These are phyloP conservation scores for Euwallacea fornicatus DNA, from an alignment of 1,140 invertebrate species.

Conservation along the genomic window DNA sequence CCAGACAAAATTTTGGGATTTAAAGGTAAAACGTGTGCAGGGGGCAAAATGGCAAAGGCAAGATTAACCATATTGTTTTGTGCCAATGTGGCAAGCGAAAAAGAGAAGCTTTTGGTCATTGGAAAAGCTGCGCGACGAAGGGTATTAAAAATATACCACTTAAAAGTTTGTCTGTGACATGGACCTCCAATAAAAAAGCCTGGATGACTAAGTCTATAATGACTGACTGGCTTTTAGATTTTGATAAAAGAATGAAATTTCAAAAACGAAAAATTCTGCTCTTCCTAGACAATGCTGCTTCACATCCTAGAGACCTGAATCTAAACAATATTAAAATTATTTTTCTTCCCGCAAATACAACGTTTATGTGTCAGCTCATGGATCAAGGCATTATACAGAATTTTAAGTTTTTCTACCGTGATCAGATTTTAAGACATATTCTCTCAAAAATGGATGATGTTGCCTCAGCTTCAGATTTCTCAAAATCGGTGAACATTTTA, in stretches of 20 bases:
- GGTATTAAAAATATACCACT: conserved; percentile 33
- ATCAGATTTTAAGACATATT: conserved; percentile 42
- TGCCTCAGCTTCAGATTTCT: conserved; percentile 13
- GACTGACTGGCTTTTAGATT: conserved; percentile 42
- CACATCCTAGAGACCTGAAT: conserved; percentile 46
- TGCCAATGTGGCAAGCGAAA: conserved; percentile 16
- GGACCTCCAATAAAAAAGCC: conserved; percentile 29
- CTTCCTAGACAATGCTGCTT: conserved; percentile 39
- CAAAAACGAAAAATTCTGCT: conserved; percentile 50
- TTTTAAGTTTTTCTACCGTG: conserved; percentile 48
- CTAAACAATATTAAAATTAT: conserved; percentile 51
- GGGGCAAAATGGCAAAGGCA: conserved; percentile 54
- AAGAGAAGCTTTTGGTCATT: conserved; percentile 37
- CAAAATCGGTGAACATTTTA: conserved; percentile 29
- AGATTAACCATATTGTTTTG: conserved; percentile 54
- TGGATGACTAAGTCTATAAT: conserved; percentile 34
- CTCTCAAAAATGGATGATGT: conserved; percentile 37
- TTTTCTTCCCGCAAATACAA: conserved; percentile 57
- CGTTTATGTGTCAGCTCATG: conserved; percentile 56
- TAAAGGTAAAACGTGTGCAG: conserved; percentile 42
- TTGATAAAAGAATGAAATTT: conserved; percentile 47
- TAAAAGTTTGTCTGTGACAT: conserved; percentile 31
- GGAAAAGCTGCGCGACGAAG: conserved; percentile 31
- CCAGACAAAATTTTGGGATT: conserved; percentile 37
- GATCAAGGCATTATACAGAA: conserved; percentile 56